Percentiles rank a stretch among this genome's conserved stretches.
phyloP scores from a whole-genome alignment of 2,797 vertebrate genomes.

The Chelmon rostratus region DNA sequence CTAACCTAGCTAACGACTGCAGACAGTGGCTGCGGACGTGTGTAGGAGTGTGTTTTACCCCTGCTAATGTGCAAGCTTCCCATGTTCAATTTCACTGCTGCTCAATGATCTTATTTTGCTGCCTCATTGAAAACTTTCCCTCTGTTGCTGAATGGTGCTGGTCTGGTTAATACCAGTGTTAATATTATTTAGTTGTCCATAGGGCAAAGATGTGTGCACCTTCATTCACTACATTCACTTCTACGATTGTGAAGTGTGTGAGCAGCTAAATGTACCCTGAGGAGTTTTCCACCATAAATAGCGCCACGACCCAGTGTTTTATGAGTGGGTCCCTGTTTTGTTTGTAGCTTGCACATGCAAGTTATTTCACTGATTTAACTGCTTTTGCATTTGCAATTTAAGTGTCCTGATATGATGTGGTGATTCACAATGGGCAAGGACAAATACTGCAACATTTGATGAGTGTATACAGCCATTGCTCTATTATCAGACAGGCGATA shows the following conservation, averaged over 20 bases:
- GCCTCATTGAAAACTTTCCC: slow-evolving; percentile 3
- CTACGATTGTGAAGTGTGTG: slow-evolving; percentile 17
- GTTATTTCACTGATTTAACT: slow-evolving; percentile 7
- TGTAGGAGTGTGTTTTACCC: neutral
- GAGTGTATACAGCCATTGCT: neutral
- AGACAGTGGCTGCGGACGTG: neutral
- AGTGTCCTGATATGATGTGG: slow-evolving; percentile 3
- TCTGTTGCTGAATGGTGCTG: neutral
- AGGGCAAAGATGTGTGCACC: too few species aligned
- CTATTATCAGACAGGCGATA: neutral
- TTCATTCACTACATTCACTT: slow-evolving; percentile 12
- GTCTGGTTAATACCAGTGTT: neutral
- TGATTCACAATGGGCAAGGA: neutral
- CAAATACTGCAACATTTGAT: neutral
- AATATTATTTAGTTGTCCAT: too few species aligned
- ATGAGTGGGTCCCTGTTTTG: neutral
- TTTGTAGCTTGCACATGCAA: neutral
- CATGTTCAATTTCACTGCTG: neutral
- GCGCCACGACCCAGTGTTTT: slow-evolving; percentile 2
- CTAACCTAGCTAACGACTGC: neutral
- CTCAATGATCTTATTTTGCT: neutral
- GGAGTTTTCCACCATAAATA: too few species aligned
- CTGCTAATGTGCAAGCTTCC: neutral
- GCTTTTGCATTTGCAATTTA: neutral
- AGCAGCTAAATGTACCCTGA: neutral